phyloP scores from a whole-genome alignment of 2,797 vertebrate species.

The Poeciliopsis infans region DNA sequence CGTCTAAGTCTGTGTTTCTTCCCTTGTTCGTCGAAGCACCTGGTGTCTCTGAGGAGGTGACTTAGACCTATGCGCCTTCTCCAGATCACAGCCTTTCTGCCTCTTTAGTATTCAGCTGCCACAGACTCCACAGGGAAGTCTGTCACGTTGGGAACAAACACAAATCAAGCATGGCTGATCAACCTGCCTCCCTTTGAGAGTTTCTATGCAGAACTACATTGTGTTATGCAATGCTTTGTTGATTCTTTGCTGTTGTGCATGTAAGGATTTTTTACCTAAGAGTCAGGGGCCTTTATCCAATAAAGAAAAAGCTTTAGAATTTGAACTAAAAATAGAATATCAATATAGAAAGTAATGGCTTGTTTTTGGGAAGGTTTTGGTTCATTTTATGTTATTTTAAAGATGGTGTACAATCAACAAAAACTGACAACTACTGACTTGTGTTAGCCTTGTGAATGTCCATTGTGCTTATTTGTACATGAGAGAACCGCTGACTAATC shows the following conservation, averaged over 20 bases:
- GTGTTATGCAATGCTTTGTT: slow-evolving; percentile 31
- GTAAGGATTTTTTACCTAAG: slow-evolving; percentile 53
- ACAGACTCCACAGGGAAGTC: slow-evolving; percentile 58
- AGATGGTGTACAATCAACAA: slow-evolving; percentile 8
- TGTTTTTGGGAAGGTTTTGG: slow-evolving; percentile 33
- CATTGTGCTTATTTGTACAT: slow-evolving; percentile 4
- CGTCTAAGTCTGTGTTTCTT: slow-evolving; percentile 68
- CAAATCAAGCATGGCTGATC: slow-evolving; percentile 67
- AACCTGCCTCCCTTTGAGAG: slow-evolving; percentile 56
- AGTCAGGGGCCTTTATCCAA: slow-evolving; percentile 43
- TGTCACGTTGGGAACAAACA: slow-evolving; percentile 61
- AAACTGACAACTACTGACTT: slow-evolving; percentile 22
- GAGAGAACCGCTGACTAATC: neutral
- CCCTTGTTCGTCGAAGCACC: slow-evolving; percentile 54
- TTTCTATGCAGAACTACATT: slow-evolving; percentile 41
- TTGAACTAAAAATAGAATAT: slow-evolving; percentile 58
- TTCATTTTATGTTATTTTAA: slow-evolving; percentile 46
- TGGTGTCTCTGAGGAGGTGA: slow-evolving; percentile 66
- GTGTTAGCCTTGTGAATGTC: slow-evolving; percentile 36
- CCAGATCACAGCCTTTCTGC: slow-evolving; percentile 53
- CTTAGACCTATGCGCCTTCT: slow-evolving; percentile 59
- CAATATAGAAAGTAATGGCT: slow-evolving; percentile 58
- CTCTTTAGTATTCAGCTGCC: slow-evolving; percentile 71
- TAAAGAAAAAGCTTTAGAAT: slow-evolving; percentile 47
- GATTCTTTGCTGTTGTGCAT: slow-evolving; percentile 28